These are phyloP conservation scores for Cecropterus lyciades DNA, from an alignment of 1,140 invertebrate genomes.

Conservation along the genomic window DNA sequence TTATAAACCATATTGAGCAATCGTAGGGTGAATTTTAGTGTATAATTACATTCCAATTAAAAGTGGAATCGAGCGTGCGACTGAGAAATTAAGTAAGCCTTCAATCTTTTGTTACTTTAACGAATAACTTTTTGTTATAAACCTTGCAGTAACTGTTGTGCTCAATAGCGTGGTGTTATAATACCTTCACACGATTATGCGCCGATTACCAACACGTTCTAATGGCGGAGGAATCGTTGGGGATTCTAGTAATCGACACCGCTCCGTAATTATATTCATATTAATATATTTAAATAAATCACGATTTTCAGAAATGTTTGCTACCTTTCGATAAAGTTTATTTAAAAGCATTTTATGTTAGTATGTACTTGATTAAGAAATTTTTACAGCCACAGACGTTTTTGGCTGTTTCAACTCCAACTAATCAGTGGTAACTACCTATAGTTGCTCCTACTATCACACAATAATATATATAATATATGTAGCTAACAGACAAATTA, in stretches of 20 bases:
- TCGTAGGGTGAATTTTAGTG: slow-evolving; percentile 1
- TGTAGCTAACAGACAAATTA: no score
- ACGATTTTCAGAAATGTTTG: neutral
- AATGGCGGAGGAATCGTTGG: slow-evolving; percentile 27
- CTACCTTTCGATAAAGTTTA: neutral
- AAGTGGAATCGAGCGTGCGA: slow-evolving; percentile 59
- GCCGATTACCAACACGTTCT: slow-evolving; percentile 37
- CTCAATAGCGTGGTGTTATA: slow-evolving; percentile 67
- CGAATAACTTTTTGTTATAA: slow-evolving; percentile 70
- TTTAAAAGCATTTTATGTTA: no score
- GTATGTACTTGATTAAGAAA: no score
- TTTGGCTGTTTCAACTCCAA: no score
- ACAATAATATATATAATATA: no score
- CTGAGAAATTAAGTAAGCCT: slow-evolving; percentile 76
- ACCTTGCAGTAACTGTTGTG: slow-evolving; percentile 66
- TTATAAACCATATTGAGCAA: slow-evolving; percentile 2
- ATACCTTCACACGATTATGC: slow-evolving; percentile 69
- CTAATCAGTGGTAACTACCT: no score
- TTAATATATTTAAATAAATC: slow-evolving; percentile 10
- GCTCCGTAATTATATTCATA: slow-evolving; percentile 14
- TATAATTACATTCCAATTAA: slow-evolving; percentile 20
- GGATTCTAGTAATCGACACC: slow-evolving; percentile 29
- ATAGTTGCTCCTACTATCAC: no score
- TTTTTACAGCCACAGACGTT: no score
- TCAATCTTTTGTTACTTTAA: slow-evolving; percentile 75